A percentile compares a stretch with the other conserved stretches of the same genome.
Evolutionary conservation across 2,797 vertebrate species (phyloP).

Genomic region (Ptychadena robeensis): DNA sequence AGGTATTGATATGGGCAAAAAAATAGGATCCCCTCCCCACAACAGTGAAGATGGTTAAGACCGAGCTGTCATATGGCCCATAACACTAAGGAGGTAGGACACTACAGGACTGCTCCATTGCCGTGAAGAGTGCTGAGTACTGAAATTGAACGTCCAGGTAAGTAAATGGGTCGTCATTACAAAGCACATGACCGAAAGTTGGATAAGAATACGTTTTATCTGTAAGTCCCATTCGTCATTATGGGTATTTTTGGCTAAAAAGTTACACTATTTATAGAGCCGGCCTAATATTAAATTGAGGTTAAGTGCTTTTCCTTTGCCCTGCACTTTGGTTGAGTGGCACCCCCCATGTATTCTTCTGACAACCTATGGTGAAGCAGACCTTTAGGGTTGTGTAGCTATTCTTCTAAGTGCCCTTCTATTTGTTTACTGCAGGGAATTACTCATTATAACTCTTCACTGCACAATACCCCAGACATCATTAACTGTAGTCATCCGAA

Average conservation of each 20-base stretch:
- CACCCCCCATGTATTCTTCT: not conserved
- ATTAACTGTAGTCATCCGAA: constrained; percentile 11
- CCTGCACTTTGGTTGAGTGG: not conserved
- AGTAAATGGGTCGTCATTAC: no score
- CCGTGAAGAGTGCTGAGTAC: no score
- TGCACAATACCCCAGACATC: constrained; percentile 32
- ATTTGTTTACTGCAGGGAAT: constrained; percentile 14
- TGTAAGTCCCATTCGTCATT: no score
- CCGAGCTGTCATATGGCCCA: no score
- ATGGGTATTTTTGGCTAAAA: not conserved
- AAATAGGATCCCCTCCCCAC: no score
- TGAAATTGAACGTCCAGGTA: no score
- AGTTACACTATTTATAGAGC: not conserved
- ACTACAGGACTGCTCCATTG: no score
- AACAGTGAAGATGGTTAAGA: no score
- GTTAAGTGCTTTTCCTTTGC: not conserved
- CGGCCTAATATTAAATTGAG: not conserved
- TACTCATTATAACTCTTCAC: constrained; percentile 22
- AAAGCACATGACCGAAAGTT: no score
- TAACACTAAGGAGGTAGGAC: no score
- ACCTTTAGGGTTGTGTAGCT: constrained; percentile 12
- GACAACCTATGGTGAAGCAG: not conserved
- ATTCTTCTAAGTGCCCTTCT: constrained; percentile 19
- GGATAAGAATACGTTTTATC: no score
- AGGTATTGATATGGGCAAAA: no score